phyloP scores from a whole-genome alignment of 1,140 invertebrate species.

The Nasonia giraulti region DNA sequence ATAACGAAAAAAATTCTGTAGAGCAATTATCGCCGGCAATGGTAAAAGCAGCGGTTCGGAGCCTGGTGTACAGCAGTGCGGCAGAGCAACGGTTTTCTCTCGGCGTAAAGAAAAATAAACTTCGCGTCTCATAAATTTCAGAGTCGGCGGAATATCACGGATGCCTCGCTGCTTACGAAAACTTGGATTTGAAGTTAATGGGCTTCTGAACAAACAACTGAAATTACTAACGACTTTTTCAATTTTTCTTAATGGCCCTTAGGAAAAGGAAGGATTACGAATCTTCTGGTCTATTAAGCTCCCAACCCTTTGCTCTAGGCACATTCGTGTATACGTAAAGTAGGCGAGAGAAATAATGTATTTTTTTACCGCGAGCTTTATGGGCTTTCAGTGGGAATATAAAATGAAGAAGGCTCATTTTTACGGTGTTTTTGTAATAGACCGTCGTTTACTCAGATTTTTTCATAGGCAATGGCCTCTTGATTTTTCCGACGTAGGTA shows the following conservation, averaged over 20 bases:
- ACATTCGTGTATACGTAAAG: too few species aligned
- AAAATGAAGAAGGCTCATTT: too few species aligned
- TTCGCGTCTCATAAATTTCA: constrained; percentile 17
- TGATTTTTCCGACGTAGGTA: too few species aligned
- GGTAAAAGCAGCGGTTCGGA: background rate
- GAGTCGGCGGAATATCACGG: background rate
- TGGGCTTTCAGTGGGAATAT: too few species aligned
- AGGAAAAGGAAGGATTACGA: background rate
- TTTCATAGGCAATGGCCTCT: too few species aligned
- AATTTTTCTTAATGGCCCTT: constrained; percentile 12
- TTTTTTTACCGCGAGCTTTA: too few species aligned
- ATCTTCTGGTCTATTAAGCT: background rate
- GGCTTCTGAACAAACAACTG: constrained; percentile 14
- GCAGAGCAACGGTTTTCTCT: background rate
- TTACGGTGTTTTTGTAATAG: too few species aligned
- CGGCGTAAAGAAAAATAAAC: constrained; percentile 17
- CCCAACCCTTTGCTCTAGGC: too few species aligned
- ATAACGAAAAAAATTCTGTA: background rate
- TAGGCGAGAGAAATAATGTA: too few species aligned
- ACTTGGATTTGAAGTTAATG: constrained; percentile 27
- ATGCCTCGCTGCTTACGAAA: background rate
- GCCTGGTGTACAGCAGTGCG: background rate
- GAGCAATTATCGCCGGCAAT: constrained; percentile 6
- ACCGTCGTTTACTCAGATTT: too few species aligned
- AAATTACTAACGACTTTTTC: constrained; percentile 12